Evolutionary conservation across 2,888 invertebrate genomes (phyloP), one percentile per base, ranked within the genome.

Genomic region (Saturnia pavonia): DNA sequence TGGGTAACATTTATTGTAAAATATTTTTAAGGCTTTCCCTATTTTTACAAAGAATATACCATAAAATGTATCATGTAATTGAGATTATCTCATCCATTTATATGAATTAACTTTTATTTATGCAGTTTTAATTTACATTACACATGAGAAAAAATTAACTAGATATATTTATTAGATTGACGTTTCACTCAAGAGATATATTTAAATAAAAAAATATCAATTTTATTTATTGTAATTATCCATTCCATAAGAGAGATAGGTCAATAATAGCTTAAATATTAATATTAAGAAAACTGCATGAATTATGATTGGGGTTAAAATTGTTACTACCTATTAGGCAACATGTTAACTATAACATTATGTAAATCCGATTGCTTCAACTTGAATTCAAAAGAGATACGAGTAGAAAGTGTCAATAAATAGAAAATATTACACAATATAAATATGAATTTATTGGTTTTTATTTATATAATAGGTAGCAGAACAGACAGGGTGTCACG

Each of bases 401-500:
- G n/a, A n/a, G 48, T 48, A 48, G 19, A 19, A 6, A 48, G 19
- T 48, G 6, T 57, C 12, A 25, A 4, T 8, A 22, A 57, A 57
- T 14, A 25, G 11, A 27, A 11, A 57, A 25, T 22, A 57, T 25
- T 57, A 22, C 4, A 7, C 25, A 70, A 73, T 74, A 75, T 70
- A 67, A 65, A 54, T 68, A 68, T 22, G 69, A 71, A 70, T 68
- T 68, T 74, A 73, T 72, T 70, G 65, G 34, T 71, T 70, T 67
- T 67, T 66, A 66, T 66, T 67, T 71, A 67, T 14, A 8, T 76
- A 73, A 71, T 91, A 95, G 88, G 97, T 97, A 68, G 97, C 97
- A 70, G 96, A 97, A 78, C 96, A 97, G 84, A 97, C 97, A 8
- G 96, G 96, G 67, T 98, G 98, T 84, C 96, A 97, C 82, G 97